Evolutionary conservation across 2,797 vertebrate genomes (phyloP), one percentile per base, ranked within the genome.

Genomic region (Danio jaintianensis): DNA sequence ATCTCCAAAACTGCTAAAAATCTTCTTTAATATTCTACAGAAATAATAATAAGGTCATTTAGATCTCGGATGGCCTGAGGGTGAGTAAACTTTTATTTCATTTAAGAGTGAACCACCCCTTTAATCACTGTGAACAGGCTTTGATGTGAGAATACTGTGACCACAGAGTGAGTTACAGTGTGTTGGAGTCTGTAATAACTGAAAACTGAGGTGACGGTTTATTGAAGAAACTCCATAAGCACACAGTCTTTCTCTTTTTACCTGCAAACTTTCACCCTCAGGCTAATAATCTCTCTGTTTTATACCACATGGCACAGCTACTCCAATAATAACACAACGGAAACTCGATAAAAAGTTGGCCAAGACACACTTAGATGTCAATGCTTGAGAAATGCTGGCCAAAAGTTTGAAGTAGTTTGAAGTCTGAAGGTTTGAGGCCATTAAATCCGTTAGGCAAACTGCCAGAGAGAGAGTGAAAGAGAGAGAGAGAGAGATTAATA

Each of bases 241-340:
- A 70, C 7, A 53, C 38, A 56, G 56, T 56, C 7, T 42, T 9
- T 9, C 40, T 56, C 18, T 71, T 56, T 71, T 71, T 55, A 56
- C 40, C 52, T 15, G 38, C n/a, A 18, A 22, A 56, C 52, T 10
- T 71, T 16, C 67, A 53, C 38, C 69, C 52, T 71, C 69, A 15
- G 40, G 38, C 38, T 16, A 71, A 22, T 20, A 71, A 71, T 43
- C 38, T 71, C 69, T 71, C n/a, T 71, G 12, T 12, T 56, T 71
- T 42, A 43, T 9, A 71, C 52, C 38, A 52, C 13, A 43, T 43
- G 50, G 69, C 69, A 56, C 52, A 72, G 69, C n/a, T 52, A 29
- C 36, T 70, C 50, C 36, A 40, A 12, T 40, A 20, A 70, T 43
- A 72, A 58, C 40, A 16, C 40, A 43, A 22, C 10, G 18, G 20